Evolutionary conservation across 2,113 vertebrate genomes (phyloP).

Genomic region (Spea multiplicata): DNA sequence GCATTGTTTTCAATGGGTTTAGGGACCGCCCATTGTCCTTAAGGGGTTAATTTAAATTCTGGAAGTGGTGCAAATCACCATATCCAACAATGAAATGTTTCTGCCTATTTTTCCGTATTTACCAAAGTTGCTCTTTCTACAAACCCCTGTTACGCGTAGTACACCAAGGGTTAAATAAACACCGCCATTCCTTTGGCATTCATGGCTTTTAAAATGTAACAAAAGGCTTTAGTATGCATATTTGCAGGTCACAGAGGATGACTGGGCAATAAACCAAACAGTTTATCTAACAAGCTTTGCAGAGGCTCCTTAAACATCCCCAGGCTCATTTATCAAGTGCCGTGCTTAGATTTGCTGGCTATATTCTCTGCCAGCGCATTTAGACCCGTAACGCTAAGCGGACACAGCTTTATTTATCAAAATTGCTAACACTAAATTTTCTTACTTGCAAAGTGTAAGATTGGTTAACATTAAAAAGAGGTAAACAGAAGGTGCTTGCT

Average conservation of each 20-base stretch:
- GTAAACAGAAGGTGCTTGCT: not conserved
- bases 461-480: not conserved
- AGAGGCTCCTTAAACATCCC: slow-evolving; percentile 29
- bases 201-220: not conserved
- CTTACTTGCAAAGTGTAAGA: not conserved
- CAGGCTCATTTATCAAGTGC: slow-evolving; percentile 44
- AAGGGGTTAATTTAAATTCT: no score
- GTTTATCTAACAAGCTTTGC: slow-evolving; percentile 37
- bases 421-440: not conserved
- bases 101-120: no score
- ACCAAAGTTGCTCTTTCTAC: no score
- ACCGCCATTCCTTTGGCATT: not conserved
- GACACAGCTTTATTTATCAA: slow-evolving; percentile 34
- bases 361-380: slow-evolving; percentile 25
- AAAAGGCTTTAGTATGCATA: slow-evolving; percentile 32
- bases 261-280: slow-evolving; percentile 31
- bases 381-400: slow-evolving; percentile 29
- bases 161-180: no score
- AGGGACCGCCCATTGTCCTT: no score
- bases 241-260: slow-evolving; percentile 24
- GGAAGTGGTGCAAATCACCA: no score
- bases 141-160: no score
- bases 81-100: no score
- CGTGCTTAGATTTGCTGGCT: slow-evolving; percentile 30
- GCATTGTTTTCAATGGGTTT: no score